These are phyloP conservation scores for Clinocottus analis DNA, from an alignment of 2,113 vertebrate genomes.

Conservation along the genomic window DNA sequence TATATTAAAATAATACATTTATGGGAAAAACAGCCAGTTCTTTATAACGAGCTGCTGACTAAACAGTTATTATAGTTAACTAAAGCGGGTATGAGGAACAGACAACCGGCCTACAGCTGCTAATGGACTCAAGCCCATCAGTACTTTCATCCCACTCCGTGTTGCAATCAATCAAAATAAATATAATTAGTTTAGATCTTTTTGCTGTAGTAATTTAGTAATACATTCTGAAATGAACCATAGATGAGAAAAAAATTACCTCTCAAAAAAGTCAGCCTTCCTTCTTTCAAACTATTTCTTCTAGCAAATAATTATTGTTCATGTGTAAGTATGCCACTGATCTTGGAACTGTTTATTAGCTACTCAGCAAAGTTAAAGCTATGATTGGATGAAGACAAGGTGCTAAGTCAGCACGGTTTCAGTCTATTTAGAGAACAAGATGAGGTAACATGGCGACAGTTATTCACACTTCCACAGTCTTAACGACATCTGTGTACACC, in stretches of 20 bases:
- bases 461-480: slow-evolving; percentile 12
- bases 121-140: not conserved
- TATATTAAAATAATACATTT: not conserved
- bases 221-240: not conserved
- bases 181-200: not conserved
- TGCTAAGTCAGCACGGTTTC: slow-evolving; percentile 10
- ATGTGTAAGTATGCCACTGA: not conserved
- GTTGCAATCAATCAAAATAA: not conserved
- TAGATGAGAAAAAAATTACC: too few relatives aligned
- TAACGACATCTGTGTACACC: not conserved
- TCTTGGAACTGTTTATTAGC: not conserved
- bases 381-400: not conserved
- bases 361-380: slow-evolving; percentile 7
- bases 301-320: not conserved
- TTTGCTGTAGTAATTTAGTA: not conserved
- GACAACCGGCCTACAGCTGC: not conserved
- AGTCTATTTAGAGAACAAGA: slow-evolving; percentile 2
- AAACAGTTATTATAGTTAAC: not conserved
- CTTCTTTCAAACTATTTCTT: not conserved
- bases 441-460: slow-evolving; percentile 11
- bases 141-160: not conserved
- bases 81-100: not conserved
- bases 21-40: not conserved
- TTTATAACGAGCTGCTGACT: not conserved
- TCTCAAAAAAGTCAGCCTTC: too few relatives aligned